phyloP scores from a whole-genome alignment of 2,797 vertebrate genomes.

The Morelia viridis region DNA sequence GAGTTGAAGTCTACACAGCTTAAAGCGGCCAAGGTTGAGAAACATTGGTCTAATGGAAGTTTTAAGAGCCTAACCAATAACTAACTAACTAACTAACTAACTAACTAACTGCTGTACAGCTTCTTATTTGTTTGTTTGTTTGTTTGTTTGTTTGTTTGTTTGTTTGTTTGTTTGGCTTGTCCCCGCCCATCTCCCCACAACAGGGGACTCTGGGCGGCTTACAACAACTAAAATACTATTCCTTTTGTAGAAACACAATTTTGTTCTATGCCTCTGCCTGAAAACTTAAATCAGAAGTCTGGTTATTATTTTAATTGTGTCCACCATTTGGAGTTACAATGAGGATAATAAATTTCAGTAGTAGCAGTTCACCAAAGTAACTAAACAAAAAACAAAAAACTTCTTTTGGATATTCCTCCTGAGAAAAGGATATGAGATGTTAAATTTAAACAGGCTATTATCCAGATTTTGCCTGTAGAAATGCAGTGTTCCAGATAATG shows the following conservation, averaged over 20 bases:
- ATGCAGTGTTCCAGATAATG: background rate
- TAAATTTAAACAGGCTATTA: background rate
- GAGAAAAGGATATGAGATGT: background rate
- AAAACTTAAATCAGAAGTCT: background rate
- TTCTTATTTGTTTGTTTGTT: too few relatives aligned
- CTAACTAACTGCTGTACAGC: background rate
- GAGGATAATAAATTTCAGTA: background rate
- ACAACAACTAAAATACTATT: background rate
- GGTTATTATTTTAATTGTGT: background rate
- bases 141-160: too few relatives aligned
- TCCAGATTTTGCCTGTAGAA: background rate
- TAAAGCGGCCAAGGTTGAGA: too few relatives aligned
- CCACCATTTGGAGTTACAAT: background rate
- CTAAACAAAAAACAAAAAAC: background rate
- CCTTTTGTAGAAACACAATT: background rate
- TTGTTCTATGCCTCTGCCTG: background rate
- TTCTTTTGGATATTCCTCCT: background rate
- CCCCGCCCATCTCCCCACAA: too few relatives aligned
- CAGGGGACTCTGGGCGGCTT: too few relatives aligned
- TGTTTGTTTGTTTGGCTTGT: too few relatives aligned
- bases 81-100: too few relatives aligned
- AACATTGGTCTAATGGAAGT: too few relatives aligned
- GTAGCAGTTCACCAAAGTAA: background rate
- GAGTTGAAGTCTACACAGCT: too few relatives aligned
- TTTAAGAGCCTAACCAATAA: too few relatives aligned